Conservation (phyloP, 92 coral and sea anemone genomes). For the Zoanthus gigantus region DNA sequence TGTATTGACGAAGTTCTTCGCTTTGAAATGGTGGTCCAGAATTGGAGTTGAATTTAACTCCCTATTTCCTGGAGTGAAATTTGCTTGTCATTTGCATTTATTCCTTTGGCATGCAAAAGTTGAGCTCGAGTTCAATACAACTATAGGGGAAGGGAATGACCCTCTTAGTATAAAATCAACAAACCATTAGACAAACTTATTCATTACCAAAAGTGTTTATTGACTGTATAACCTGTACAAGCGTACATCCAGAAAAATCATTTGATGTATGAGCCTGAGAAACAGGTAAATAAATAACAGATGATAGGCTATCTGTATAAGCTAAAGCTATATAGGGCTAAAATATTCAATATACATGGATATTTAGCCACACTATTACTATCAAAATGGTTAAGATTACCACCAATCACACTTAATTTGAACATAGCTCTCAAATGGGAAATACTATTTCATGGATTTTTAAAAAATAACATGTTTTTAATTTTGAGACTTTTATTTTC, state of each 20-base stretch:
- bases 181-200: not conserved
- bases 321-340: not conserved
- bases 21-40: too few species aligned
- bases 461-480: not conserved
- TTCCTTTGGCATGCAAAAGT: not conserved
- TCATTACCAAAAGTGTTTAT: too few species aligned
- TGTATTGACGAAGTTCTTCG: too few species aligned
- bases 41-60: not conserved
- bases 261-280: conserved; percentile 7
- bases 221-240: too few species aligned
- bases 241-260: not conserved
- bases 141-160: not conserved
- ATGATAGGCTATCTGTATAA: not conserved
- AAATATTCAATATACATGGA: conserved; percentile 10
- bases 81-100: not conserved
- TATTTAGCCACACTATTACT: not conserved
- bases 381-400: not conserved
- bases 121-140: not conserved
- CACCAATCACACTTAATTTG: not conserved
- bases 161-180: not conserved
- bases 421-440: not conserved
- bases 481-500: not conserved
- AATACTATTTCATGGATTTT: conserved; percentile 6
- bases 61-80: not conserved
- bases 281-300: not conserved